These are phyloP conservation scores for Takifugu bimaculatus DNA, from an alignment of 2,113 vertebrate species.

Conservation along the genomic window DNA sequence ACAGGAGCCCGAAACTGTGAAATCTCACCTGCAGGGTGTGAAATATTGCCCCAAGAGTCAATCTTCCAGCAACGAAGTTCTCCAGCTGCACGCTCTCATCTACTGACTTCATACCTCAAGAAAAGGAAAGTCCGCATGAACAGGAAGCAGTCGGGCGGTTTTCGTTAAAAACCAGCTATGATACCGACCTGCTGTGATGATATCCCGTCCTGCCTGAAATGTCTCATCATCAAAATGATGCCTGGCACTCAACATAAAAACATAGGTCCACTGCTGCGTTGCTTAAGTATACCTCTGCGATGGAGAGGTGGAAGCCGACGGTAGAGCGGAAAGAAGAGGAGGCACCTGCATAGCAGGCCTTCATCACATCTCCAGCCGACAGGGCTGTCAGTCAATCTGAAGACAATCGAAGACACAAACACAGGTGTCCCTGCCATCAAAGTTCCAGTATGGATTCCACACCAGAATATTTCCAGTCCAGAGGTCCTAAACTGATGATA, in stretches of 20 bases:
- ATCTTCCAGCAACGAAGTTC: conserved; percentile 33
- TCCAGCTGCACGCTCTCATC: conserved; percentile 51
- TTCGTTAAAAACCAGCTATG: too few species aligned
- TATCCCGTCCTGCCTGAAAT: conserved; percentile 45
- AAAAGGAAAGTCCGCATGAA: neutral
- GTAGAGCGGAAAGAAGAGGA: conserved; percentile 28
- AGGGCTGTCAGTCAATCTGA: conserved; percentile 56
- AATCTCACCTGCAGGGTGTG: conserved; percentile 64
- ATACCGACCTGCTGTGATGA: conserved; percentile 36
- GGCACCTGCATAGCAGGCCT: conserved; percentile 32
- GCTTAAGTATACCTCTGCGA: conserved; percentile 40
- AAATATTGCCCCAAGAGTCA: conserved; percentile 46
- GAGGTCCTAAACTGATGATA: too few species aligned
- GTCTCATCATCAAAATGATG: conserved; percentile 62
- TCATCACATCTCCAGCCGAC: conserved; percentile 31
- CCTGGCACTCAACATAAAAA: conserved; percentile 18
- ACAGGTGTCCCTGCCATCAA: neutral
- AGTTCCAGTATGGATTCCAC: too few species aligned
- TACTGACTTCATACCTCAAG: conserved; percentile 47
- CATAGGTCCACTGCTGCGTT: conserved; percentile 51
- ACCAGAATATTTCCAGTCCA: too few species aligned
- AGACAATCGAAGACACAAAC: neutral
- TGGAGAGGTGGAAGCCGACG: conserved; percentile 33
- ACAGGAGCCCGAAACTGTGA: neutral
- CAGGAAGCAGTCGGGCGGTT: neutral